These are phyloP conservation scores for Gallirallus australis DNA, from an alignment of 2,797 vertebrate species.

Conservation along the genomic window DNA sequence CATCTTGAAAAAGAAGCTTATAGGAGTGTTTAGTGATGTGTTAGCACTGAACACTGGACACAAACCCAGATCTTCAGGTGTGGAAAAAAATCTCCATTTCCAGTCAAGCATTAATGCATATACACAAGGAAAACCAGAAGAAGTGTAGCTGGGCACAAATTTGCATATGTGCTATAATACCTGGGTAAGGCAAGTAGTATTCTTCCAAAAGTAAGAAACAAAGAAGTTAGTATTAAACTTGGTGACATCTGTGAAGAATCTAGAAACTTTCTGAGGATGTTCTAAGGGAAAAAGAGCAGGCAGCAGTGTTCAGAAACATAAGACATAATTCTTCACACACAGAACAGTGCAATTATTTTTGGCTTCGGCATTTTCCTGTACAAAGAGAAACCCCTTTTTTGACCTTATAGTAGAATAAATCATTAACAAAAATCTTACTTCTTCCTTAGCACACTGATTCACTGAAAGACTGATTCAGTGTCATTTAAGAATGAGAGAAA, in stretches of 20 bases:
- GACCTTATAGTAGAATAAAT: neutral
- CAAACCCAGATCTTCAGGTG: neutral
- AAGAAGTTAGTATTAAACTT: neutral
- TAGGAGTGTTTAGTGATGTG: neutral
- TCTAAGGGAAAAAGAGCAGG: neutral
- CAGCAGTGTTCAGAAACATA: neutral
- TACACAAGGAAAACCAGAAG: neutral
- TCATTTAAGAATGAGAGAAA: neutral
- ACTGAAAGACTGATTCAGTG: neutral
- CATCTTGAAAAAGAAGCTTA: neutral
- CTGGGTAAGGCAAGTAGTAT: neutral
- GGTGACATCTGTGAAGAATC: neutral
- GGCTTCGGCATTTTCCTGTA: neutral
- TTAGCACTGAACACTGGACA: neutral
- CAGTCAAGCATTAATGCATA: neutral
- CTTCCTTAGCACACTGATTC: neutral
- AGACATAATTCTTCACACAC: neutral
- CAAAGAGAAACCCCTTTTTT: neutral
- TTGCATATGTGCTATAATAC: neutral
- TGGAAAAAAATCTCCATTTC: neutral
- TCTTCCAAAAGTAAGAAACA: neutral
- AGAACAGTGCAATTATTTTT: neutral
- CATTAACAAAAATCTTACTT: neutral
- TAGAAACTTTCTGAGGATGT: neutral
- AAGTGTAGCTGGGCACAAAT: neutral